A percentile compares a stretch with the other conserved stretches of the same genome.
phyloP scores from a whole-genome alignment of 1,140 invertebrate species.

The Drosophila carrolli region DNA sequence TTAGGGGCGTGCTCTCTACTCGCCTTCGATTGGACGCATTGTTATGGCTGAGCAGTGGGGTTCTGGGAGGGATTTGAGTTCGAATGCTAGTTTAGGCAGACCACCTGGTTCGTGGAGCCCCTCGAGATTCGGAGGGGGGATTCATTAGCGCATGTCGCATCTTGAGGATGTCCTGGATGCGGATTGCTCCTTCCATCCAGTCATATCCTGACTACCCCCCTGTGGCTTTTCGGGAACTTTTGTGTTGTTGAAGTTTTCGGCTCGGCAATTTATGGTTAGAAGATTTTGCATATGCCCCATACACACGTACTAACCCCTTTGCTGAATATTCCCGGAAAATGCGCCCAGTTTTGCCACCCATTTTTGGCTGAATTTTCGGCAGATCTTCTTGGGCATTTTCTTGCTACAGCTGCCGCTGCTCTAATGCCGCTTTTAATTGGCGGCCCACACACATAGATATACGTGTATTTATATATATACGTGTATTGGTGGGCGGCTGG shows the following conservation, averaged over 20 bases:
- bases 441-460: slow-evolving; percentile 50
- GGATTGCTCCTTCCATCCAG: slow-evolving; percentile 4
- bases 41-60: neutral
- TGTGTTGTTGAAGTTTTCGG: slow-evolving; percentile 61
- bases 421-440: slow-evolving; percentile 81
- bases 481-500: slow-evolving; percentile 20
- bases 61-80: slow-evolving; percentile 12
- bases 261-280: slow-evolving; percentile 78
- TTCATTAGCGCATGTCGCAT: slow-evolving; percentile 67
- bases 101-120: slow-evolving; percentile 31
- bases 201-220: neutral
- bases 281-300: slow-evolving; percentile 66
- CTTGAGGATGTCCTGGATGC: slow-evolving; percentile 37
- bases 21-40: slow-evolving; percentile 47
- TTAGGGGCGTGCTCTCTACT: slow-evolving; percentile 28
- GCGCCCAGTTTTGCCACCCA: neutral
- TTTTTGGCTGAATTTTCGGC: slow-evolving; percentile 57
- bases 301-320: slow-evolving; percentile 10
- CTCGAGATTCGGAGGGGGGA: slow-evolving; percentile 17
- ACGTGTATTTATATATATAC: neutral
- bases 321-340: neutral
- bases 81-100: slow-evolving; percentile 47
- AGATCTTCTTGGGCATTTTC: slow-evolving; percentile 57
- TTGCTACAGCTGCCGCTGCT: slow-evolving; percentile 17
- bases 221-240: slow-evolving; percentile 31